Evolutionary conservation across 2,888 invertebrate species (phyloP), one percentile per base, ranked within the genome.

Genomic region (Pasiphila rectangulata): DNA sequence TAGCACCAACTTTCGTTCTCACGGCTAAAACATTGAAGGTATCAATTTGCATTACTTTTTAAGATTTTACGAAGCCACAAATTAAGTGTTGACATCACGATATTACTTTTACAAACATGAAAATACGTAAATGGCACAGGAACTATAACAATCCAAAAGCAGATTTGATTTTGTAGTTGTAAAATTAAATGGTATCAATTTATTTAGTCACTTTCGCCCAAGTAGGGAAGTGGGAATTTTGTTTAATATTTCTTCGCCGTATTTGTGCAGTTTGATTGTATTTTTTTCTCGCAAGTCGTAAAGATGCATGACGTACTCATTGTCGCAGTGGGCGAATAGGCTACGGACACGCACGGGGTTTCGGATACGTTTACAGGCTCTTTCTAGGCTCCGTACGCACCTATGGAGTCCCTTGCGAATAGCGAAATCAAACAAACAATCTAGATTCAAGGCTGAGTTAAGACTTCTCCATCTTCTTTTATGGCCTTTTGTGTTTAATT

Each of bases 171-270:
- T 52, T 43, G 4, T 20, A 50, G 59, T 52, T 56, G 51, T 65
- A 56, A 65, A 65, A 64, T 65, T 63, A 63, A 69, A 64, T 59
- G 58, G 43, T 54, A 57, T 30, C 57, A 55, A 55, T 61, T 67
- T 63, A 61, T 65, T 63, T 61, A 50, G 46, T 50, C 46, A 37
- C 41, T 56, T 55, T 44, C 41, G 42, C 21, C 54, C 51, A 39
- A 43, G 61, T 12, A 39, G 2, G 45, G 50, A 34, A 3, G 50
- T 44, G 48, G 43, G 37, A 43, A 51, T 43, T 54, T 34, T 48
- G 41, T 61, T 57, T 42, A 54, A 52, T 57, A 47, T 56, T 46
- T 54, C 38, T 21, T 49, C 4, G 24, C 49, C 49, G 17, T 45
- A 27, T 45, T 9, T 16, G 32, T 21, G 29, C 7, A 34, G 19